Base-by-base conservation (phyloP, 2,888 invertebrate species). In the Drosophila multiciliata region DNA sequence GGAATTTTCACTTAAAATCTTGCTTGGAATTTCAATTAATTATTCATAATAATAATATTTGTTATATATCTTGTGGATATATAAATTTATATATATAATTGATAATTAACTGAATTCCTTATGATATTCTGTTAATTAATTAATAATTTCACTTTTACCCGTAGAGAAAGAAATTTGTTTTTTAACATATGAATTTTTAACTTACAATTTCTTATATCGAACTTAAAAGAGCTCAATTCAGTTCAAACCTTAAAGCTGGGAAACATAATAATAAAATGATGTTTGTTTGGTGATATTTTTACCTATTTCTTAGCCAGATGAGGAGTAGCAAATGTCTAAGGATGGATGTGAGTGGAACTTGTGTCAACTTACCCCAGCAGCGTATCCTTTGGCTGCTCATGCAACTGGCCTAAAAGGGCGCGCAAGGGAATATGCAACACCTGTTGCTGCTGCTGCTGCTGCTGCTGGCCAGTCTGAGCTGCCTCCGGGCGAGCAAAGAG, bases 361-460 rank as follows among this genome's bases (percentile, higher is more conserved):
- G 63, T 23, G 38, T 40, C 26, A n/a, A 73, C 85, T 87, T 84
- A 84, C 87, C 87, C 87, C 33, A 85, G 85, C 49, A 81, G 72
- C 73, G 87, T 63, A 35, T 83, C 87, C 73, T 82, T 84, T 42
- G 69, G 71, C 66, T 84, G 87, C 70, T 83, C 78, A 73, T 86
- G 80, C 63, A 91, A 68, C 55, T 87, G 86, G n/a, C 72, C 71
- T 65, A 91, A 82, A 45, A 91, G 75, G 53, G 83, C 82, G 29
- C 83, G 90, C 62, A 91, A 74, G 6, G 91, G 91, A 53, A 91
- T 91, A 60, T 91, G 91, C 66, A 91, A 63, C 75, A 92, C 86
- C 75, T 91, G 91, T 82, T 89, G 78, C 55, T 65, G 63, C 11
- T 52, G 38, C n/a, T 61, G 68, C 17, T 50, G 66, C 17, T 53